Percentiles rank a stretch among this genome's conserved stretches.
Conservation (phyloP, 1,140 invertebrate species). For the Drosophila teissieri region DNA sequence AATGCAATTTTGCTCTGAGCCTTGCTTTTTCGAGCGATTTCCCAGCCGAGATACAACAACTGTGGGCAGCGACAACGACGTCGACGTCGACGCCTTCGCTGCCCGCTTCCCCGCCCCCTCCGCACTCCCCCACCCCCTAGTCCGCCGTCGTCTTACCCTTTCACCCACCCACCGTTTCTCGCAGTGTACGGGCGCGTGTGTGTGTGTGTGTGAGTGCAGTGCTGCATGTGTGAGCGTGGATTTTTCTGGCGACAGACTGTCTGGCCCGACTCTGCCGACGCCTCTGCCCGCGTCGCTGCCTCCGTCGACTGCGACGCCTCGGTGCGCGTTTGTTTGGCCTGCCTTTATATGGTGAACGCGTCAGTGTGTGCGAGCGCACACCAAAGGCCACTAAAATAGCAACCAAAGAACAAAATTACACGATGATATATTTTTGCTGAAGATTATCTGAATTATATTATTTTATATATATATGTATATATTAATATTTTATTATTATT, state of each 20-base stretch:
- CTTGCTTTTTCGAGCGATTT: slow-evolving; percentile 70
- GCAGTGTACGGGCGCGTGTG: slow-evolving; percentile 23
- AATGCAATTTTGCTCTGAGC: slow-evolving; percentile 69
- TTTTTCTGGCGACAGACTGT: slow-evolving; percentile 82
- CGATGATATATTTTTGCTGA: too few species aligned
- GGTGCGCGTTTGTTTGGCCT: slow-evolving; percentile 55
- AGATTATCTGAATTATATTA: neutral
- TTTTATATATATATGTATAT: too few species aligned
- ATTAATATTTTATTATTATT: too few species aligned
- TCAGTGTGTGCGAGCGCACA: slow-evolving; percentile 2
- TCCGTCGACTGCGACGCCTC: slow-evolving; percentile 26
- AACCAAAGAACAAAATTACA: neutral
- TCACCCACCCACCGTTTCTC: slow-evolving; percentile 35
- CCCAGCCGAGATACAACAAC: slow-evolving; percentile 61
- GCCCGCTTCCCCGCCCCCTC: slow-evolving; percentile 9
- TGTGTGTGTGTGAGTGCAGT: slow-evolving; percentile 2
- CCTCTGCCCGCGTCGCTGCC: slow-evolving; percentile 26
- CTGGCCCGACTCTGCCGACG: slow-evolving; percentile 68
- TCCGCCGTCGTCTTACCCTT: neutral
- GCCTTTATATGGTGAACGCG: slow-evolving; percentile 58
- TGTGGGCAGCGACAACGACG: slow-evolving; percentile 12
- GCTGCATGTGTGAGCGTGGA: slow-evolving; percentile 61
- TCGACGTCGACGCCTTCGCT: neutral
- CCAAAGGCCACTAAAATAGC: slow-evolving; percentile 3
- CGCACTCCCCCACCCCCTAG: too few species aligned